phyloP scores from a whole-genome alignment of 2,113 vertebrate genomes.

The Orycteropus afer region DNA sequence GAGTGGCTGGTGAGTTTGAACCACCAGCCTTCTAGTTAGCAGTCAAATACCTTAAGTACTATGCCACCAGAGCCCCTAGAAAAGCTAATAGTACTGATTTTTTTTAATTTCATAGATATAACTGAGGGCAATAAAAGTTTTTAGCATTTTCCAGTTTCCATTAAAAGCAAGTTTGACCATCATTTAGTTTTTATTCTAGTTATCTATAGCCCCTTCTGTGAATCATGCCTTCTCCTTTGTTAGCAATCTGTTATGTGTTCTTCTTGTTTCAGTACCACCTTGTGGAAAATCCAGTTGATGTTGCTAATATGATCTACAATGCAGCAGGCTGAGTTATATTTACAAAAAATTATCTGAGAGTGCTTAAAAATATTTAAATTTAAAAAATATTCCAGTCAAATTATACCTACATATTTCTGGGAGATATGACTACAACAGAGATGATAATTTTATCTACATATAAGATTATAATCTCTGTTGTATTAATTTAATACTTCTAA shows the following conservation, averaged over 20 bases:
- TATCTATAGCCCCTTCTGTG: too few relatives aligned
- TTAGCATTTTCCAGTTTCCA: not conserved
- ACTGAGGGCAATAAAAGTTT: not conserved
- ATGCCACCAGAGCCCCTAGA: too few relatives aligned
- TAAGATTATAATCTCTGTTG: not conserved
- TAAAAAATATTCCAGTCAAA: not conserved
- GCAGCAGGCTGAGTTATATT: not conserved
- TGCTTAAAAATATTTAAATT: too few relatives aligned
- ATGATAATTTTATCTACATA: too few relatives aligned
- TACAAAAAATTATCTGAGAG: not conserved
- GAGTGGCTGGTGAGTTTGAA: too few relatives aligned
- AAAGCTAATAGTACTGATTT: not conserved
- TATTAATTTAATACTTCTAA: constrained; percentile 1
- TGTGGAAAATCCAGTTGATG: not conserved
- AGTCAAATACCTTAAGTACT: too few relatives aligned
- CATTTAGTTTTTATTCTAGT: not conserved
- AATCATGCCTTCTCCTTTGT: not conserved
- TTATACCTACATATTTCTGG: not conserved
- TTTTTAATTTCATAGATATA: not conserved
- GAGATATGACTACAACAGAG: too few relatives aligned
- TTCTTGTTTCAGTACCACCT: constrained; percentile 55
- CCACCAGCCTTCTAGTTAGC: too few relatives aligned
- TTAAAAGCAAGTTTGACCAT: constrained; percentile 25
- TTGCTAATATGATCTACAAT: not conserved
- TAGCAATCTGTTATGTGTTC: not conserved